Conservation (phyloP, 1,140 invertebrate genomes). For the Plodia interpunctella region DNA sequence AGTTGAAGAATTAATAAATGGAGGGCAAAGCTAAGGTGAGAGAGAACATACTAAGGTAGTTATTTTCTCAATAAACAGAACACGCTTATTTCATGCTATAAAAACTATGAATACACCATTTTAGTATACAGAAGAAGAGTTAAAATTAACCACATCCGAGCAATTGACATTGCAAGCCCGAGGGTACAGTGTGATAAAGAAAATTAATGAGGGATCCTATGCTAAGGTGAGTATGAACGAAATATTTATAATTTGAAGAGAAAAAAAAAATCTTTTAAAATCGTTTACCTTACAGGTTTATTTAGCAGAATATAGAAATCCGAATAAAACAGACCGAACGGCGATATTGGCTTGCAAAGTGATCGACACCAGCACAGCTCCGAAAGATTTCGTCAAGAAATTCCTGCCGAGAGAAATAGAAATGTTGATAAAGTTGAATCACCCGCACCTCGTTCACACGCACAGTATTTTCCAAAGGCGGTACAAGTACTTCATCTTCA, state of each 20-base stretch:
- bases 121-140: slow-evolving; percentile 51
- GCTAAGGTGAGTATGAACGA: slow-evolving; percentile 73
- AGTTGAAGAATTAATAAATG: slow-evolving; percentile 44
- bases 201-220: slow-evolving; percentile 83
- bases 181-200: slow-evolving; percentile 79
- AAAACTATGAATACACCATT: slow-evolving; percentile 9
- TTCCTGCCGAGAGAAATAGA: slow-evolving; percentile 87
- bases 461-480: slow-evolving; percentile 83
- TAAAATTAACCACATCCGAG: slow-evolving; percentile 74
- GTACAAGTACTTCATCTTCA: slow-evolving; percentile 83
- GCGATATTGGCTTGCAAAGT: slow-evolving; percentile 82
- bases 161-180: slow-evolving; percentile 75
- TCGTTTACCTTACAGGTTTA: slow-evolving; percentile 50
- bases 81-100: not conserved
- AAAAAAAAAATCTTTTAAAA: too few relatives aligned
- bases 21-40: slow-evolving; percentile 53
- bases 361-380: slow-evolving; percentile 82
- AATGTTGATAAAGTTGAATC: slow-evolving; percentile 82
- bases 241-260: too few relatives aligned
- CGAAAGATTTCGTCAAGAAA: slow-evolving; percentile 85
- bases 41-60: not conserved
- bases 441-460: slow-evolving; percentile 85
- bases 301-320: slow-evolving; percentile 62
- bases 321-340: slow-evolving; percentile 55
- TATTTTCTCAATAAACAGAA: not conserved